Evolutionary conservation across 1,140 invertebrate genomes (phyloP).

Genomic region (Samia ricini): DNA sequence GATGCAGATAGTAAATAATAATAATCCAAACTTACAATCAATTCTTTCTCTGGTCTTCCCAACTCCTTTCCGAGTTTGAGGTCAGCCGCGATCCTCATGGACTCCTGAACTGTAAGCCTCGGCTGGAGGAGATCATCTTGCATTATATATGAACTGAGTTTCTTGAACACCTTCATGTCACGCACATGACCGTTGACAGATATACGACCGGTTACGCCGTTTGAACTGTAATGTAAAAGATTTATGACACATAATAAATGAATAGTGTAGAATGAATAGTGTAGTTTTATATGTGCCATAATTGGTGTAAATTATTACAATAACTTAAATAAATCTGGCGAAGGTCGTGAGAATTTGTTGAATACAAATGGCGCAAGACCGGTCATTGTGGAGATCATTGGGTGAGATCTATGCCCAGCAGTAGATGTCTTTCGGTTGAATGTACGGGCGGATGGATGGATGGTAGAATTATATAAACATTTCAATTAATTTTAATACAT

Average conservation of each 20-base stretch:
- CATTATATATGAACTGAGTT: conserved; percentile 93
- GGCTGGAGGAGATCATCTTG: conserved; percentile 92
- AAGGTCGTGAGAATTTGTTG: no score
- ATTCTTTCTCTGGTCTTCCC: conserved; percentile 57
- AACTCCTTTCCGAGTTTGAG: conserved; percentile 85
- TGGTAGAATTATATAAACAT: no score
- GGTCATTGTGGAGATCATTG: no score
- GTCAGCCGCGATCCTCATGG: conserved; percentile 90
- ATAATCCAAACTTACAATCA: conserved; percentile 55
- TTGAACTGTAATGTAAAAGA: conserved; percentile 76
- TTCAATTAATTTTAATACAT: no score
- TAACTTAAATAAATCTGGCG: no score
- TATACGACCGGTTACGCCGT: conserved; percentile 82
- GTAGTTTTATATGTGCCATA: not conserved
- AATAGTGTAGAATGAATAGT: not conserved
- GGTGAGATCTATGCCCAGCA: no score
- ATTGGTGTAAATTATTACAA: no score
- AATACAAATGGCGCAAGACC: no score
- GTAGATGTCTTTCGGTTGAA: no score
- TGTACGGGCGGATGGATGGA: no score
- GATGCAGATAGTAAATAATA: not conserved
- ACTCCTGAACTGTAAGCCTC: conserved; percentile 88
- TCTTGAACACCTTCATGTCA: conserved; percentile 85
- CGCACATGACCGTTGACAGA: conserved; percentile 87
- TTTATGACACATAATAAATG: not conserved